Evolutionary conservation across 1,140 invertebrate genomes (phyloP).

Genomic region (Hypothenemus hampei): DNA sequence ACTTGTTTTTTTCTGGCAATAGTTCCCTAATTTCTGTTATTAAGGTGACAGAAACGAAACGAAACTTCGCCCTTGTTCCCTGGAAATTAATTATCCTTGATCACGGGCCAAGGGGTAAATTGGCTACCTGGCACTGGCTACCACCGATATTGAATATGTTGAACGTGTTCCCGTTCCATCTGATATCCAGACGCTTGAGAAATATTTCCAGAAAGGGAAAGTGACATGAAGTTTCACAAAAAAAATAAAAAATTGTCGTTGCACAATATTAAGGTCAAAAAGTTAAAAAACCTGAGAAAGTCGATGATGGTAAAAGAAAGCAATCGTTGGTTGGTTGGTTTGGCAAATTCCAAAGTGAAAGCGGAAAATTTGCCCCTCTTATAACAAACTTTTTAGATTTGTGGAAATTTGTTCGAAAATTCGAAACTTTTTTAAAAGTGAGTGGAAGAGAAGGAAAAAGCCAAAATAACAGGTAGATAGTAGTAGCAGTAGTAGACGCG

Average conservation of each 20-base stretch:
- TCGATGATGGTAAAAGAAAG: constrained; percentile 8
- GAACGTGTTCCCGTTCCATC: constrained; percentile 26
- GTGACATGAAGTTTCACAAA: background rate
- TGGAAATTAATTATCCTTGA: constrained; percentile 43
- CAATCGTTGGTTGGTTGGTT: constrained; percentile 19
- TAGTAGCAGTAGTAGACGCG: too few relatives aligned
- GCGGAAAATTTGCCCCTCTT: constrained; percentile 24
- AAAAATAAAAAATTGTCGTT: background rate
- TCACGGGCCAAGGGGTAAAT: constrained; percentile 26
- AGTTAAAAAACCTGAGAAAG: constrained; percentile 12
- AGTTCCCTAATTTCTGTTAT: constrained; percentile 9
- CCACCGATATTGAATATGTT: constrained; percentile 44
- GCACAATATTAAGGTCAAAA: background rate
- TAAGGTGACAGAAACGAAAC: constrained; percentile 28
- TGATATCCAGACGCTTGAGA: background rate
- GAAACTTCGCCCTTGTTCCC: constrained; percentile 41
- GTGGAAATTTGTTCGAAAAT: constrained; percentile 21
- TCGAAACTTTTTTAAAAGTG: constrained; percentile 27
- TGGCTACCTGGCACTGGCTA: constrained; percentile 40
- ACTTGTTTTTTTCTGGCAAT: background rate
- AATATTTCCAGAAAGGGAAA: constrained; percentile 1
- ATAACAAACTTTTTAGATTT: constrained; percentile 28
- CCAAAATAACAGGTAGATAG: constrained; percentile 21
- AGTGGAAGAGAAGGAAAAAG: too few relatives aligned
- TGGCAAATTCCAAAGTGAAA: constrained; percentile 15